Base-by-base conservation (phyloP, 1,140 invertebrate genomes). In the Parasteatoda tepidariorum region DNA sequence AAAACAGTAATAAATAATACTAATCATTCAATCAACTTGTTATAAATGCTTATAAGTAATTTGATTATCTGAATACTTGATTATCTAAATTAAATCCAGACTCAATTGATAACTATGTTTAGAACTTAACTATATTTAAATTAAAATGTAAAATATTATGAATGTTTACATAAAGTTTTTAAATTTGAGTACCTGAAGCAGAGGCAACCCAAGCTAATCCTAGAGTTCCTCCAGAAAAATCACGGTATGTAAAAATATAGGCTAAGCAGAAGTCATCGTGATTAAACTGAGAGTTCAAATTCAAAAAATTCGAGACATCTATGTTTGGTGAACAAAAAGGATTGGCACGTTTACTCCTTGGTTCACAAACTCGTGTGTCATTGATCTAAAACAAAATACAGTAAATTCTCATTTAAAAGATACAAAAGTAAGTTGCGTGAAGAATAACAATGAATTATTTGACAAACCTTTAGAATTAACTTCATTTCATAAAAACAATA, bases 261-360 rank as follows among this genome's bases (percentile, higher is more conserved):
- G 98, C 97, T 55, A 99, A 91, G 89, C 98, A 99, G 90, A 99
- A 99, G 88, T 96, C 95, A 87, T 98, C 95, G 89, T 99, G 98
- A 90, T 99, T 97, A 31, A 95, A 94, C 64, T 99, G 91, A 9
- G 98, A 99, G 89, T 99, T 98, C 26, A 99, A 92, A 91, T 99
- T 99, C 55, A 99, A 91, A 90, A 99, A 99, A 91, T 99, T 99
- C 86, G 97, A 98, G 64, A 99, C 98, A 89, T 99, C 98, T 86
- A 99, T 98, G 88, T 99, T 98, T 87, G 96, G 95, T 87, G 96
- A 93, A 89, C 98, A 99, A 89, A 99, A 99, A 66, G 95, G 95
- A 91, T 97, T 98, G 74, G 92, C 94, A 18, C 92, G 92, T 78
- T 92, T 91, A 55, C 91, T 92, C 26, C 91, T 90, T 15, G 88